A percentile compares a stretch with the other conserved stretches of the same genome.
phyloP scores from a whole-genome alignment of 2,113 vertebrate species.

The Geothlypis trichas region DNA sequence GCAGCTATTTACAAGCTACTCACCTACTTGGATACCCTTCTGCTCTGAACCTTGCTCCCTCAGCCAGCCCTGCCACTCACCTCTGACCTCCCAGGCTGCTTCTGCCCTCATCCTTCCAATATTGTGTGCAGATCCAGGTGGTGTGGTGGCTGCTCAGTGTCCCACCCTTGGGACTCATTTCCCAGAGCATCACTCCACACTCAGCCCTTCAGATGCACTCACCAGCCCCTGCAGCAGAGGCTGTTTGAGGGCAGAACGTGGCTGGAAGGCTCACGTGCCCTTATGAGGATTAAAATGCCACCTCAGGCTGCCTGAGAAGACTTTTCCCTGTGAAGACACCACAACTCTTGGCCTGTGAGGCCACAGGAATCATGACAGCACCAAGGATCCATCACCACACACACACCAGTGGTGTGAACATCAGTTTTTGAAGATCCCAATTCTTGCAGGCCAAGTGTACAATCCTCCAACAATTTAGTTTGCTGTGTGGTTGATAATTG shows the following conservation, averaged over 20 bases:
- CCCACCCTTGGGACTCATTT: background rate
- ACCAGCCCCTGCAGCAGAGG: background rate
- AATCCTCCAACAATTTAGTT: background rate
- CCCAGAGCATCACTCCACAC: background rate
- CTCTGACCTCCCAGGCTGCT: background rate
- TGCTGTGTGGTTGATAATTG: background rate
- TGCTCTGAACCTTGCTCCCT: background rate
- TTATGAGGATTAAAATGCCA: conserved; percentile 9
- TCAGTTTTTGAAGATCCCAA: background rate
- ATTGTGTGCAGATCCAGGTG: fast-evolving
- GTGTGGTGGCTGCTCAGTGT: background rate
- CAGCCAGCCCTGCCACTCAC: background rate
- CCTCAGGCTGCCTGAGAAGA: background rate
- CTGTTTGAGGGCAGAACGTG: background rate
- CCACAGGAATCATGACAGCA: fast-evolving
- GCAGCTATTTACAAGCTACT: background rate
- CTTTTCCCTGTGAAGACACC: background rate
- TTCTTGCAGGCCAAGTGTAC: background rate
- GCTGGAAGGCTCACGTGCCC: background rate
- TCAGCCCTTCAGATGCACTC: background rate
- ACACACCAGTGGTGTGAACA: background rate
- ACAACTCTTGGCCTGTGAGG: background rate
- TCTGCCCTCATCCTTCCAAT: background rate
- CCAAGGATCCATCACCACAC: background rate
- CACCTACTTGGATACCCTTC: background rate